Percentiles rank a stretch among this genome's conserved stretches.
Conservation (phyloP, 2,113 vertebrate genomes). For the Phalacrocorax brasilianus region DNA sequence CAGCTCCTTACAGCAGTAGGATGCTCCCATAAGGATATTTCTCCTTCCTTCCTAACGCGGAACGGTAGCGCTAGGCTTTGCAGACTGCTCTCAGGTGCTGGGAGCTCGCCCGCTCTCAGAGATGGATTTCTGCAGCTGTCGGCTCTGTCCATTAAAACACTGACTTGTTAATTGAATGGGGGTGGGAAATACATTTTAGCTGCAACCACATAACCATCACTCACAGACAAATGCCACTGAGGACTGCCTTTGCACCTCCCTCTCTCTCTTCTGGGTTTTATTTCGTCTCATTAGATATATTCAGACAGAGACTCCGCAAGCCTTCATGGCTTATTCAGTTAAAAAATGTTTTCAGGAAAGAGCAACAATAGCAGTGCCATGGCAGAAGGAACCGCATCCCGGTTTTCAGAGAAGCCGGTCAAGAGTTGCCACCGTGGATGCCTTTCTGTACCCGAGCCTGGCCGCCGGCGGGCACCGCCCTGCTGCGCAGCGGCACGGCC, state of each 20-base stretch:
- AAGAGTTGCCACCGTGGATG: background rate
- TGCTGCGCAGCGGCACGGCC: background rate
- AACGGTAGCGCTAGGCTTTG: background rate
- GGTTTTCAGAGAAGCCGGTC: background rate
- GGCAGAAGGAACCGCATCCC: background rate
- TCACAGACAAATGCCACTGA: background rate
- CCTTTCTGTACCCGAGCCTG: background rate
- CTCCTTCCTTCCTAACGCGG: background rate
- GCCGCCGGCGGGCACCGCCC: background rate
- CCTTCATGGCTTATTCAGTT: background rate
- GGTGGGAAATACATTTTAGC: constrained; percentile 35
- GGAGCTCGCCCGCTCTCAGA: background rate
- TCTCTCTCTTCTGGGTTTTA: background rate
- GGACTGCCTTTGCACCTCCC: background rate
- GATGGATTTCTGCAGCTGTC: constrained; percentile 2
- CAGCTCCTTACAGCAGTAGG: background rate
- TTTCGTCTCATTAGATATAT: constrained; percentile 2
- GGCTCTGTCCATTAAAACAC: constrained; percentile 7
- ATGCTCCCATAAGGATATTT: background rate
- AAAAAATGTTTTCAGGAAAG: background rate
- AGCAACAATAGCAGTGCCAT: background rate
- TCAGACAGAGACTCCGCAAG: background rate
- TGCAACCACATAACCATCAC: constrained; percentile 14
- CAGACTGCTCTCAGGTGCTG: background rate
- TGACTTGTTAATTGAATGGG: constrained; percentile 22